phyloP scores from a whole-genome alignment of 2,888 invertebrate species.

The Chrysodeixis includens region DNA sequence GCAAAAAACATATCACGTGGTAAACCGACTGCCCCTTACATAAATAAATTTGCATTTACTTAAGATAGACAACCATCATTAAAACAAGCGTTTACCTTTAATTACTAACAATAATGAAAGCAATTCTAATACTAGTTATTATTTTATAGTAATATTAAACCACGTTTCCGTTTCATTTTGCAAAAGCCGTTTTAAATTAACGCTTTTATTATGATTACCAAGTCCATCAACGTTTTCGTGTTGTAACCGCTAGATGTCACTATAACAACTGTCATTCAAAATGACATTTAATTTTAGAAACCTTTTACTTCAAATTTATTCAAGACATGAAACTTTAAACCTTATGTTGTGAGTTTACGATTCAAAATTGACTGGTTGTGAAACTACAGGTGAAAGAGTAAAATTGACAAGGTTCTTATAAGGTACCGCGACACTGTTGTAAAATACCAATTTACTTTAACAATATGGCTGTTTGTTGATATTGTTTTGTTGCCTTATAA shows the following conservation, averaged over 20 bases:
- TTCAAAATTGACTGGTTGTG: constrained; percentile 44
- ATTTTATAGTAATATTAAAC: background rate
- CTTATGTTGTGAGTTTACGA: constrained; percentile 30
- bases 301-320: constrained; percentile 10
- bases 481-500: constrained; percentile 82
- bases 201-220: constrained; percentile 14
- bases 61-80: background rate
- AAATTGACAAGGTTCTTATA: constrained; percentile 67
- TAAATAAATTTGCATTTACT: no score
- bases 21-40: no score
- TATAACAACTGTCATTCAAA: constrained; percentile 75
- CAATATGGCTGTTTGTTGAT: constrained; percentile 85
- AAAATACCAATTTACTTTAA: constrained; percentile 87
- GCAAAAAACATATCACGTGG: no score
- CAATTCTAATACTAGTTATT: background rate
- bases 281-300: constrained; percentile 78
- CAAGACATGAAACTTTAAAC: constrained; percentile 11
- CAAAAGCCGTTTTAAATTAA: background rate
- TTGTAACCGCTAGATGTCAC: constrained; percentile 75
- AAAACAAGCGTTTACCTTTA: background rate
- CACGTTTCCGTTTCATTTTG: background rate
- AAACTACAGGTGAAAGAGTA: constrained; percentile 46
- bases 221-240: constrained; percentile 52
- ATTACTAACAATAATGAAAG: background rate
- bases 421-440: constrained; percentile 81